These are phyloP conservation scores for Eristalinus aeneus DNA, from an alignment of 2,888 invertebrate species.

Conservation along the genomic window DNA sequence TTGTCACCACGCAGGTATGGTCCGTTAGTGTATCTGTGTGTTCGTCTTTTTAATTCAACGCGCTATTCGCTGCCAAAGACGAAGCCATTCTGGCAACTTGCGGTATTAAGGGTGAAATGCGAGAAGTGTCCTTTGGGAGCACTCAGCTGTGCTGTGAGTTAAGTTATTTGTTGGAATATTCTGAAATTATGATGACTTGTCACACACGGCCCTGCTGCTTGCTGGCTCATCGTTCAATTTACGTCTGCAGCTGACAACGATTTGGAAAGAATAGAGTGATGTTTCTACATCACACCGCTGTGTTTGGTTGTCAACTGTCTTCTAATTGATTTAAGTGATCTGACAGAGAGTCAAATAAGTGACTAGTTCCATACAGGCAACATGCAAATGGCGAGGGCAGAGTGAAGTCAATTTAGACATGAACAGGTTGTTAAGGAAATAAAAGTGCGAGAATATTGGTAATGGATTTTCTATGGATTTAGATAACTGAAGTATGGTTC, in stretches of 20 bases:
- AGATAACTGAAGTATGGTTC: too few species aligned
- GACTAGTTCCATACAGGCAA: conserved; percentile 39
- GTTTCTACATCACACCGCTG: conserved; percentile 6
- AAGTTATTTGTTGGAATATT: conserved; percentile 51
- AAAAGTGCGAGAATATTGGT: not conserved
- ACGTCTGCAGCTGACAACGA: conserved; percentile 39
- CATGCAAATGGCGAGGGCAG: conserved; percentile 1
- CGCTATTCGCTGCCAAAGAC: not conserved
- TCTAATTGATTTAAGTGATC: conserved; percentile 67
- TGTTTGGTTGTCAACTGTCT: conserved; percentile 25
- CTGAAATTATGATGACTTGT: conserved; percentile 64
- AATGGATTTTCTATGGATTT: not conserved
- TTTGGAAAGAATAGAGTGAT: conserved; percentile 35
- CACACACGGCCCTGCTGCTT: conserved; percentile 48
- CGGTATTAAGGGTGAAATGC: conserved; percentile 30
- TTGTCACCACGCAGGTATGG: conserved; percentile 62
- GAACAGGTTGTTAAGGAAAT: not conserved
- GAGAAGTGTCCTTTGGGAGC: conserved; percentile 59
- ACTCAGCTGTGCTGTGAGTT: conserved; percentile 34
- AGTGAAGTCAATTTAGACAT: conserved; percentile 5
- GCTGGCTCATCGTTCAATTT: conserved; percentile 58
- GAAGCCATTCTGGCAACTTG: conserved; percentile 22
- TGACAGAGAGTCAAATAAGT: conserved; percentile 32
- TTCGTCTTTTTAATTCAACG: conserved; percentile 15
- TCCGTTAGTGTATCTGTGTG: conserved; percentile 26